Percentiles rank a stretch among this genome's conserved stretches.
These are phyloP conservation scores for Chironomus striatipennis DNA, from an alignment of 1,140 invertebrate species.

Conservation along the genomic window DNA sequence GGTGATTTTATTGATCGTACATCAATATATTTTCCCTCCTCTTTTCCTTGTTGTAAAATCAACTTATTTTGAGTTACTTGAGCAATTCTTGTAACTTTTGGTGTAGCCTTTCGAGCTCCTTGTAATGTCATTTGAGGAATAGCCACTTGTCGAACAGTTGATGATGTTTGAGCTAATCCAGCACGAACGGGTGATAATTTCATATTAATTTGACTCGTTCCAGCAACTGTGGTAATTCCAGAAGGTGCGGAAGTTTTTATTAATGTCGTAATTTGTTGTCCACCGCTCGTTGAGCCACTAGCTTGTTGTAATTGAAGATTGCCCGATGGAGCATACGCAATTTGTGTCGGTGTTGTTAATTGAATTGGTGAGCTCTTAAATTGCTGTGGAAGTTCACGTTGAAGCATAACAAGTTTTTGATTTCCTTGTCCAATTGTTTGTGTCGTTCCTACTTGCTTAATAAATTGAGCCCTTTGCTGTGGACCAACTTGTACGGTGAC, in stretches of 20 bases:
- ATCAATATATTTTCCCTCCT: conserved; percentile 58
- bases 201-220: neutral
- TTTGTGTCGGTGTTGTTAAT: conserved; percentile 39
- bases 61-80: conserved; percentile 34
- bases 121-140: conserved; percentile 28
- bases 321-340: conserved; percentile 14
- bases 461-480: conserved; percentile 35
- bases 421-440: conserved; percentile 48
- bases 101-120: conserved; percentile 35
- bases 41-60: conserved; percentile 44
- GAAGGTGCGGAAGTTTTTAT: neutral
- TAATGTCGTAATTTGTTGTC: neutral
- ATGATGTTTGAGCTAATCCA: neutral
- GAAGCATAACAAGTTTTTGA: conserved; percentile 55
- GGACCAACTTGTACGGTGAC: conserved; percentile 33
- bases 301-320: neutral
- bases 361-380: conserved; percentile 48
- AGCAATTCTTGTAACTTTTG: conserved; percentile 33
- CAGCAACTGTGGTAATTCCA: neutral
- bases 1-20: conserved; percentile 42
- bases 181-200: neutral
- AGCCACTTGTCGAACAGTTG: neutral
- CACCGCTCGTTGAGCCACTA: neutral
- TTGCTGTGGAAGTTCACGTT: conserved; percentile 58
- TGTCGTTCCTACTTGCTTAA: conserved; percentile 40